Evolutionary conservation across 2,888 invertebrate genomes (phyloP).

Genomic region (Strigamia crassipes): DNA sequence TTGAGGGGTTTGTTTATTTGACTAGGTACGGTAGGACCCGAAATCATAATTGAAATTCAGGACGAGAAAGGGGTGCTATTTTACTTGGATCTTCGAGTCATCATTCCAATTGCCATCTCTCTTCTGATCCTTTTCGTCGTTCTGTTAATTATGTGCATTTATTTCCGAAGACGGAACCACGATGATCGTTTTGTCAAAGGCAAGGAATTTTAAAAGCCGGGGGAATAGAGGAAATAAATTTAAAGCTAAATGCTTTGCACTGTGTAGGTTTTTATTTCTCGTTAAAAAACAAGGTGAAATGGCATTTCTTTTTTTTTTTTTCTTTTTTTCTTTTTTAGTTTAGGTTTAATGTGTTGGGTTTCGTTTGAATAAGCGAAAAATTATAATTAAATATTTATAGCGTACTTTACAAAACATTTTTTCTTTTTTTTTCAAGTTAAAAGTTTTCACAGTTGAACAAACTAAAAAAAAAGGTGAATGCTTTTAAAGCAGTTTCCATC

Average conservation of each 20-base stretch:
- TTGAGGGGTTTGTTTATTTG: not conserved
- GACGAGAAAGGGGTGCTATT: conserved; percentile 46
- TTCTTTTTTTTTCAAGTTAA: not conserved
- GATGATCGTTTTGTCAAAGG: conserved; percentile 47
- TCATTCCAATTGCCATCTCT: conserved; percentile 47
- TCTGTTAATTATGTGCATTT: conserved; percentile 46
- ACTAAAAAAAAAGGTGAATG: conserved; percentile 5
- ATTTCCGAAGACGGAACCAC: conserved; percentile 46
- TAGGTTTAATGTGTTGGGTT: not conserved
- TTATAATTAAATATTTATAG: conserved; percentile 30
- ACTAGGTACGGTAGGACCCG: conserved; percentile 43
- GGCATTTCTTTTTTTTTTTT: not conserved
- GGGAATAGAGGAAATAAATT: not conserved
- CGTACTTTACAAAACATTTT: conserved; percentile 20
- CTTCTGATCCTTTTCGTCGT: conserved; percentile 45
- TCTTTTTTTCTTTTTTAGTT: not conserved
- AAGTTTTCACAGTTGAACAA: conserved; percentile 37
- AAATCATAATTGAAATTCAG: conserved; percentile 38
- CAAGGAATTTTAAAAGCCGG: conserved; percentile 5
- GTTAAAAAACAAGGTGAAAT: not conserved
- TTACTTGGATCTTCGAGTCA: conserved; percentile 45
- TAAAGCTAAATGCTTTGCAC: not conserved
- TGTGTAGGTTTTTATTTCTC: not conserved
- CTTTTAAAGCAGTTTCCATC: conserved; percentile 10
- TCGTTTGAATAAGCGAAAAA: conserved; percentile 32